phyloP scores from a whole-genome alignment of 2,888 invertebrate species.

The Dione vanillae region DNA sequence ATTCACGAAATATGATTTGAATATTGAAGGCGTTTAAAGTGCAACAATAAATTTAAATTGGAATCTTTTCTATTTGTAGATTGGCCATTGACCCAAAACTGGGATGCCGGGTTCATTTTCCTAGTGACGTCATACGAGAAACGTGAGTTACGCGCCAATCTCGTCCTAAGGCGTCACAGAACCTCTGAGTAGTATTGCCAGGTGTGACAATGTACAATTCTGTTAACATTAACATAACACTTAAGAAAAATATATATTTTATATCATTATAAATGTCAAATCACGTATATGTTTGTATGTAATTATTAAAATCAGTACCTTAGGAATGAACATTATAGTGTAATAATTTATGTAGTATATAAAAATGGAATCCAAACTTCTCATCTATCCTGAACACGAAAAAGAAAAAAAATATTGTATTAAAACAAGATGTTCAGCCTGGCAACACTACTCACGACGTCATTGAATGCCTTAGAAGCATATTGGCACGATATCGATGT shows the following conservation, averaged over 20 bases:
- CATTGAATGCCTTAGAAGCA: constrained; percentile 52
- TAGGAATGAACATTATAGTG: no score
- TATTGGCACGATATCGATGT: constrained; percentile 38
- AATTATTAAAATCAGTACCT: no score
- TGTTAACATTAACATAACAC: no score
- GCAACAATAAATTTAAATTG: constrained; percentile 48
- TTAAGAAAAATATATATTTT: not conserved
- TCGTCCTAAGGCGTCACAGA: constrained; percentile 56
- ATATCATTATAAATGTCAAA: not conserved
- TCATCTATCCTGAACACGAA: not conserved
- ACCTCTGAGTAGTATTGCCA: constrained; percentile 35
- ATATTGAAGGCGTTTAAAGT: constrained; percentile 33
- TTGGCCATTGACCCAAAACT: constrained; percentile 83
- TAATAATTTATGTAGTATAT: no score
- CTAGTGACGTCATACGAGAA: constrained; percentile 81
- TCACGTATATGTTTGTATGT: not conserved
- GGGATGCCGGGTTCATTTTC: constrained; percentile 82
- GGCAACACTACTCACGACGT: constrained; percentile 57
- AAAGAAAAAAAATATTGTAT: not conserved
- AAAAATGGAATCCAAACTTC: not conserved
- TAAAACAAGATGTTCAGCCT: not conserved
- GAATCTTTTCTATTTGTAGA: constrained; percentile 80
- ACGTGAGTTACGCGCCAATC: constrained; percentile 73
- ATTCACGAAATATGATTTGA: constrained; percentile 42
- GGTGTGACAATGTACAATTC: constrained; percentile 28